These are phyloP conservation scores for Vicugna pacos DNA, from an alignment of 2,113 vertebrate species.

Conservation along the genomic window DNA sequence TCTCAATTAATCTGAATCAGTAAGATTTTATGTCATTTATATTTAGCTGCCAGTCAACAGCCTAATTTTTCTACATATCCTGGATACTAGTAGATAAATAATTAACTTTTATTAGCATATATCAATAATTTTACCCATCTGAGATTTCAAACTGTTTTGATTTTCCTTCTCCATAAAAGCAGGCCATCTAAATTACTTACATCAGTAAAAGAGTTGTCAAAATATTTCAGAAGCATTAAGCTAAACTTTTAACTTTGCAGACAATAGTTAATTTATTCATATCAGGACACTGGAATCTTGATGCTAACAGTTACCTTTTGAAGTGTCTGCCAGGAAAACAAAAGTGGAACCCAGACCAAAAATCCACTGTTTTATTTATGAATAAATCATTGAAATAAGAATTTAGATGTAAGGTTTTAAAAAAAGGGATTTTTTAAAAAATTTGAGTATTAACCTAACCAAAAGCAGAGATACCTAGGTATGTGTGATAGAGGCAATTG, in stretches of 20 bases:
- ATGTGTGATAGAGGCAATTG: neutral
- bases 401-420: conserved; percentile 23
- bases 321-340: conserved; percentile 28
- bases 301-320: neutral
- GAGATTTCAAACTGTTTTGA: conserved; percentile 53
- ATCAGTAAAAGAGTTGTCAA: conserved; percentile 48
- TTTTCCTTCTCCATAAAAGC: conserved; percentile 46
- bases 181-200: neutral
- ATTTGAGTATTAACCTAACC: neutral
- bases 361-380: neutral
- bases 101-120: conserved; percentile 31
- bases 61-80: neutral
- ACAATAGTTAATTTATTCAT: conserved; percentile 47
- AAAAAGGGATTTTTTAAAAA: neutral
- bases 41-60: conserved; percentile 12
- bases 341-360: conserved; percentile 17
- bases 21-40: conserved; percentile 25
- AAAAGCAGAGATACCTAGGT: neutral
- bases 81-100: neutral
- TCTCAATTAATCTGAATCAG: conserved; percentile 35
- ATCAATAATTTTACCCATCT: conserved; percentile 41
- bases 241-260: conserved; percentile 45
- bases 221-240: conserved; percentile 30
- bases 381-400: conserved; percentile 23
- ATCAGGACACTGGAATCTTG: neutral